These are phyloP conservation scores for Catharus ustulatus DNA, from an alignment of 2,797 vertebrate species.

Conservation along the genomic window DNA sequence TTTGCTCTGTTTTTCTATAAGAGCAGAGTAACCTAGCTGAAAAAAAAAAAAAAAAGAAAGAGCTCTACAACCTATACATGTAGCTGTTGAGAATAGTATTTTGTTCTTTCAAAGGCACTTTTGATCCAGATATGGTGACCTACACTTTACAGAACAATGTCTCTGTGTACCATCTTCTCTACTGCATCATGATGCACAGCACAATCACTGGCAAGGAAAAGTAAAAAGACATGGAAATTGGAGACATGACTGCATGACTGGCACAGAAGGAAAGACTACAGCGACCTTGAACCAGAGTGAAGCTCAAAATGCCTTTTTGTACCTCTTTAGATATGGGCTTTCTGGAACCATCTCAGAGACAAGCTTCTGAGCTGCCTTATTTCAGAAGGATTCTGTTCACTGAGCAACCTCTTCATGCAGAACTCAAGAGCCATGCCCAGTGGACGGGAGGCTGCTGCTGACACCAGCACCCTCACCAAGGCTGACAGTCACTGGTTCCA, in stretches of 20 bases:
- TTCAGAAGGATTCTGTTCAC: neutral
- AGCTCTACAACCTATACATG: neutral
- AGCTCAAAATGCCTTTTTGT: neutral
- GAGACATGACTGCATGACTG: rapidly evolving
- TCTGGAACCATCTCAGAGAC: neutral
- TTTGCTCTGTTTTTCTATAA: neutral
- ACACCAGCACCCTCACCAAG: neutral
- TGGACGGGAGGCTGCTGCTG: neutral
- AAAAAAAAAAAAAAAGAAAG: neutral
- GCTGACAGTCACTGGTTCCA: neutral
- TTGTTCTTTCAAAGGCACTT: neutral
- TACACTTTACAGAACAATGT: neutral
- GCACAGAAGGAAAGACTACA: neutral
- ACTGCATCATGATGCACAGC: neutral
- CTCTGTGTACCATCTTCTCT: neutral
- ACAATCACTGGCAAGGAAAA: neutral
- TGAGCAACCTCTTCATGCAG: neutral
- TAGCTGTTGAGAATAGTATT: neutral
- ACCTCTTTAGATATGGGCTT: neutral
- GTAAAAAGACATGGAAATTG: neutral
- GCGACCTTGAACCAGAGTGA: neutral
- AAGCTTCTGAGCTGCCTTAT: neutral
- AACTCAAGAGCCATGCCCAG: neutral
- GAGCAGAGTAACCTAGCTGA: neutral
- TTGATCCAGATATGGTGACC: neutral